Percentiles rank a stretch among this genome's conserved stretches.
Evolutionary conservation across 2,888 invertebrate genomes (phyloP).

Genomic region (Tachina fera): DNA sequence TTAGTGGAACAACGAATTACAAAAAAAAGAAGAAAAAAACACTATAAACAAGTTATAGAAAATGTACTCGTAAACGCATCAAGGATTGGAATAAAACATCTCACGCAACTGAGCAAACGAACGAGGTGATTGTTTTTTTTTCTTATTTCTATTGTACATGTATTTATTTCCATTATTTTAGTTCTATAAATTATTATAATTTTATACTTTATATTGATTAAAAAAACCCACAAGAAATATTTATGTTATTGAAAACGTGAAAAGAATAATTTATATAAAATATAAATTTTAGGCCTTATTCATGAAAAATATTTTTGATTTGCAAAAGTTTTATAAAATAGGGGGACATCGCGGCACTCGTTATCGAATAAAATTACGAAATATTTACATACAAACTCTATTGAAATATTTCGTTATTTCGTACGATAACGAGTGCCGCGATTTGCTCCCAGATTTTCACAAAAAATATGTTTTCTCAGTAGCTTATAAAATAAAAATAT

Average conservation of each 20-base stretch:
- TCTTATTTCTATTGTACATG: conserved; percentile 53
- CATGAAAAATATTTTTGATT: too few relatives aligned
- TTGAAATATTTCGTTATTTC: too few relatives aligned
- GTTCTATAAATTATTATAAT: conserved; percentile 14
- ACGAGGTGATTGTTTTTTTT: conserved; percentile 63
- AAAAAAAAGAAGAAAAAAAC: not conserved
- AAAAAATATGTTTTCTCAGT: too few relatives aligned
- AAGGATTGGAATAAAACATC: conserved; percentile 40
- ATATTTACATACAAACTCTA: too few relatives aligned
- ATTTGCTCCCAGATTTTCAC: not conserved
- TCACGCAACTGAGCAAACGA: conserved; percentile 4
- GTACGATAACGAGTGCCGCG: too few relatives aligned
- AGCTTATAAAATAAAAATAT: not conserved
- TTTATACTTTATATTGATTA: conserved; percentile 35
- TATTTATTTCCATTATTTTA: conserved; percentile 45
- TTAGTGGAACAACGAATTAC: conserved; percentile 60
- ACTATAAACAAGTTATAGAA: not conserved
- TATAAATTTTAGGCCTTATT: too few relatives aligned
- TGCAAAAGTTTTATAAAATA: too few relatives aligned
- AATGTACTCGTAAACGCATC: not conserved
- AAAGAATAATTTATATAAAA: too few relatives aligned
- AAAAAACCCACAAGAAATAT: not conserved
- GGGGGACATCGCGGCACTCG: too few relatives aligned
- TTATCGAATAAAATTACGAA: too few relatives aligned
- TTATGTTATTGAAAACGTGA: too few relatives aligned